Percentiles rank a stretch among this genome's conserved stretches.
Evolutionary conservation across 2,113 vertebrate species (phyloP).

Genomic region (Gadus macrocephalus): DNA sequence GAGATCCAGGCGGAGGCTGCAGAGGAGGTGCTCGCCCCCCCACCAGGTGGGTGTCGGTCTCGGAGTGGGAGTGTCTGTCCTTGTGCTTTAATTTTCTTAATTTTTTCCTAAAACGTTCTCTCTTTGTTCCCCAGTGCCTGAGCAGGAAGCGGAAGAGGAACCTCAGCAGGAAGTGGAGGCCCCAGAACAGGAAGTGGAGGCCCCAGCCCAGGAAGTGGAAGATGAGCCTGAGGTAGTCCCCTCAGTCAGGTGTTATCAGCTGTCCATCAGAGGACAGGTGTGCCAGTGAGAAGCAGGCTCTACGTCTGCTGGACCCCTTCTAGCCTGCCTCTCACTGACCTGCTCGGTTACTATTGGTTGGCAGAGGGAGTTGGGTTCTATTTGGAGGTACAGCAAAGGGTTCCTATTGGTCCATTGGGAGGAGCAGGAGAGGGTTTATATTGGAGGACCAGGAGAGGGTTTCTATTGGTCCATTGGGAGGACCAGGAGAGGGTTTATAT

Average conservation of each 20-base stretch:
- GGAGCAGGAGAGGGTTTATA: no score
- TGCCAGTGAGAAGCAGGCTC: no score
- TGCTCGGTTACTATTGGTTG: no score
- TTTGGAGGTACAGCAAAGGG: no score
- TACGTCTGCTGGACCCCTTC: no score
- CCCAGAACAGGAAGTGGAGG: constrained; percentile 1
- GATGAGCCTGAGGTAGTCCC: constrained; percentile 24
- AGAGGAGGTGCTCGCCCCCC: constrained; percentile 26
- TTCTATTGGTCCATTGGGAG: no score
- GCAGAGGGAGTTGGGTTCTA: no score
- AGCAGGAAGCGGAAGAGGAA: constrained; percentile 26
- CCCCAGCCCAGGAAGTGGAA: not conserved
- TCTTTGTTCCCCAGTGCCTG: constrained; percentile 13
- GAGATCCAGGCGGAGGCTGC: constrained; percentile 27
- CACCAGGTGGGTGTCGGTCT: constrained; percentile 38
- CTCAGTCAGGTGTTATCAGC: not conserved
- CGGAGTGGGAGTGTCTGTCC: not conserved
- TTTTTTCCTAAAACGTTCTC: not conserved
- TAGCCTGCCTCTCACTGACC: no score
- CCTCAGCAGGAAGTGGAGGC: constrained; percentile 20
- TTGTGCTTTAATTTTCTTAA: not conserved
- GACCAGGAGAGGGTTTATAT: no score
- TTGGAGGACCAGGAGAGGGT: no score
- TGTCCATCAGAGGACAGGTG: not conserved
- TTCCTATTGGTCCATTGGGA: no score